phyloP scores from a whole-genome alignment of 2,888 invertebrate genomes.

The Rapana venosa region DNA sequence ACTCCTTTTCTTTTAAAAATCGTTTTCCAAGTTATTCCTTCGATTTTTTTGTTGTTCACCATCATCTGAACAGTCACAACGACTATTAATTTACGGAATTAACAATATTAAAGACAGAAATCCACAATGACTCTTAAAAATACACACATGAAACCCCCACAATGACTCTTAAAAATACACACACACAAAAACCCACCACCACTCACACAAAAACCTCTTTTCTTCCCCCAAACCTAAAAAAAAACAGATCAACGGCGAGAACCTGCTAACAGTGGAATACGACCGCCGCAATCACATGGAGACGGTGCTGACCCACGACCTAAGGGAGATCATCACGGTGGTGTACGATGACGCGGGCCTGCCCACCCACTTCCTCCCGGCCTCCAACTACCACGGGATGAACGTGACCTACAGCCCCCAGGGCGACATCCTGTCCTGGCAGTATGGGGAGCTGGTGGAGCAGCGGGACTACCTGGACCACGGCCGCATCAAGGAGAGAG shows the following conservation, averaged over 20 bases:
- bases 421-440: slow-evolving; percentile 71
- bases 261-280: slow-evolving; percentile 92
- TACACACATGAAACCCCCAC: too few relatives aligned
- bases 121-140: too few relatives aligned
- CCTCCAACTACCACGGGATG: slow-evolving; percentile 78
- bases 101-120: too few relatives aligned
- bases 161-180: too few relatives aligned
- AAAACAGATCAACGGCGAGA: slow-evolving; percentile 92
- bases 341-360: slow-evolving; percentile 93
- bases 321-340: slow-evolving; percentile 89
- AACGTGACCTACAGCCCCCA: slow-evolving; percentile 92
- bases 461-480: slow-evolving; percentile 91
- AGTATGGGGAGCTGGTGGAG: slow-evolving; percentile 93
- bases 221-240: background rate
- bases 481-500: slow-evolving; percentile 91
- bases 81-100: too few relatives aligned
- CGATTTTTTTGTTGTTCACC: too few relatives aligned
- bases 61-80: too few relatives aligned
- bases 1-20: too few relatives aligned
- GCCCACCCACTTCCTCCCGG: slow-evolving; percentile 82
- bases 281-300: slow-evolving; percentile 93
- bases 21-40: too few relatives aligned
- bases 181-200: too few relatives aligned
- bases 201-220: background rate
- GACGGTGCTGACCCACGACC: slow-evolving; percentile 91